Base-by-base conservation (phyloP, 1,140 invertebrate genomes). In the Myzus persicae region DNA sequence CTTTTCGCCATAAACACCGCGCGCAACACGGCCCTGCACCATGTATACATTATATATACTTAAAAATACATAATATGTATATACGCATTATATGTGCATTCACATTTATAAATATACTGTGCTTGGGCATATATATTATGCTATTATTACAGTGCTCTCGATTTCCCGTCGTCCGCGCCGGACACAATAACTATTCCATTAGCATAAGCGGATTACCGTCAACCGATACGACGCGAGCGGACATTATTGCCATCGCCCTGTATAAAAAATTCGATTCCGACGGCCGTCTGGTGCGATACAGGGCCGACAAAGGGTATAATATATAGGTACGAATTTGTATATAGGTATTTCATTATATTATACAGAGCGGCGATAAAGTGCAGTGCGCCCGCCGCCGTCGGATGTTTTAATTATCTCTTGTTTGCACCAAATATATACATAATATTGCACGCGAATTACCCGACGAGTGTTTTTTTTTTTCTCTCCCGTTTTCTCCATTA, bases 191-290 rank as follows among this genome's bases (percentile, higher is more conserved):
- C 84, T 38, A 51, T 89, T 89, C 44, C 51, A 42, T 54, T 59
- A 90, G 51, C 48, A 59, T 90, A 90, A 90, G 88, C 88, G 88
- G 88, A 90, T 90, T 90, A 90, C 11, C 51, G 88, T 20, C 88
- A 26, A 59, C 88, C 88, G 88, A 51, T 89, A 48, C 48, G 48
- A 51, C 87, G 46, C 87, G 46, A n/a, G 54, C 40, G n/a, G n/a
- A n/a, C n/a, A n/a, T n/a, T n/a, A 54, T 54, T n/a, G 7, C n/a
- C 22, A 40, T 18, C 87, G n/a, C 4, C 20, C 38, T 54, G 20
- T 54, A 38, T 89, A 48, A 5, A 11, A 22, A 89, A 89, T 89
- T 89, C 22, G 48, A 89, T 89, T 89, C 9, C 46, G n/a, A 9
- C 36, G 76, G 14, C 59, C n/a, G 59, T 76, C 59, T 82, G 24